Evolutionary conservation across 2,888 invertebrate species (phyloP), one percentile per base, ranked within the genome.

Genomic region (Lathronympha strigana): DNA sequence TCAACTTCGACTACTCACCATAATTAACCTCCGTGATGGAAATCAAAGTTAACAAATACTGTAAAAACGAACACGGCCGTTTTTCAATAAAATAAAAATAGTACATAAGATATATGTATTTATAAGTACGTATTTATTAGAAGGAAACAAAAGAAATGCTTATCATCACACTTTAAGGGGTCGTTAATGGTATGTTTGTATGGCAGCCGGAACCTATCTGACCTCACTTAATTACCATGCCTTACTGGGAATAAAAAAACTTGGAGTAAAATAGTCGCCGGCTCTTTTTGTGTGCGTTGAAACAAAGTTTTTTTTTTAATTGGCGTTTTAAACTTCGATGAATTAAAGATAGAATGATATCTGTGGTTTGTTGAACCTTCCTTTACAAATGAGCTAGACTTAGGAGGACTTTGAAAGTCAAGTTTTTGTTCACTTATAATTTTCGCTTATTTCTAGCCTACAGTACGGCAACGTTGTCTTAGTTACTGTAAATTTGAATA

Each of bases 151-250:
- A n/a, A 4, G 4, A 4, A 6, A 13, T 33, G 11, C 19, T 36
- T 6, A 13, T 33, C 8, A n/a, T 31, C 13, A 17, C 5, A 50
- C 21, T 19, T 33, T 33, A 19, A 9, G 6, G 8, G 1, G 38
- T 25, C 17, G 17, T 38, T 47, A 47, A 47, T 36, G 1, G 11
- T 36, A 36, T 73, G 76, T 74, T 79, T 83, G 79, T 79, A 81
- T 76, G 80, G 82, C 78, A 76, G 79, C 73, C 72, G 72, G 73
- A 77, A 73, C 72, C 79, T 73, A 77, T 79, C 79, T 80, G 74
- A 77, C 79, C 76, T 75, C 73, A 69, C 82, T 85, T 88, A 88
- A 88, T 88, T 88, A 87, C 82, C 81, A 79, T 82, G 80, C 82
- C 80, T 80, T 79, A 74, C 76, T 76, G 76, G 72, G 77, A 84